Conservation (phyloP, 2,888 invertebrate species). For the Stenurella melanura region DNA sequence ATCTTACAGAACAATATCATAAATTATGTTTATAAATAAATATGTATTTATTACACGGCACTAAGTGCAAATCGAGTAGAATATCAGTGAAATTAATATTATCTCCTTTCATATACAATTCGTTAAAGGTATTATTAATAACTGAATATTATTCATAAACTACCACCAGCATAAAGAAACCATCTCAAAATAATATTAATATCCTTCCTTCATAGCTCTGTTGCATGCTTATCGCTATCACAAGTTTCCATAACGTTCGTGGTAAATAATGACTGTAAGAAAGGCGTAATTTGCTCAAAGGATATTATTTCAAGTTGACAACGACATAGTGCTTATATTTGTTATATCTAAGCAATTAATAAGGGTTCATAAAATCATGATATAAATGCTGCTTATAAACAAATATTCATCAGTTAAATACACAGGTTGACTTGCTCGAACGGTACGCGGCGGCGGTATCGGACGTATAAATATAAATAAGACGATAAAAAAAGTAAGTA, state of each 20-base stretch:
- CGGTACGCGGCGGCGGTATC: no score
- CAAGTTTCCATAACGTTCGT: conserved; percentile 7
- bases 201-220: conserved; percentile 7
- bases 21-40: not conserved
- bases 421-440: no score
- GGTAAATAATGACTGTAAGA: conserved; percentile 5
- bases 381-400: not conserved
- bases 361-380: not conserved
- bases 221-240: conserved; percentile 36
- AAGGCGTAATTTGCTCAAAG: conserved; percentile 12
- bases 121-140: not conserved
- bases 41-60: conserved; percentile 1
- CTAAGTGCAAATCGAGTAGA: not conserved
- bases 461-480: no score
- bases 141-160: not conserved
- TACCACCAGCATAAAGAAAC: conserved; percentile 4
- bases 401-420: no score
- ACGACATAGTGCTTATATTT: not conserved
- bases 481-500: no score
- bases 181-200: conserved; percentile 17
- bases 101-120: not conserved
- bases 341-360: not conserved
- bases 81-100: not conserved
- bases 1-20: not conserved
- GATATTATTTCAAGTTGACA: conserved; percentile 2